A percentile compares a stretch with the other conserved stretches of the same genome.
Evolutionary conservation across 2,113 vertebrate genomes (phyloP).

Genomic region (Corythoichthys haematopterus): DNA sequence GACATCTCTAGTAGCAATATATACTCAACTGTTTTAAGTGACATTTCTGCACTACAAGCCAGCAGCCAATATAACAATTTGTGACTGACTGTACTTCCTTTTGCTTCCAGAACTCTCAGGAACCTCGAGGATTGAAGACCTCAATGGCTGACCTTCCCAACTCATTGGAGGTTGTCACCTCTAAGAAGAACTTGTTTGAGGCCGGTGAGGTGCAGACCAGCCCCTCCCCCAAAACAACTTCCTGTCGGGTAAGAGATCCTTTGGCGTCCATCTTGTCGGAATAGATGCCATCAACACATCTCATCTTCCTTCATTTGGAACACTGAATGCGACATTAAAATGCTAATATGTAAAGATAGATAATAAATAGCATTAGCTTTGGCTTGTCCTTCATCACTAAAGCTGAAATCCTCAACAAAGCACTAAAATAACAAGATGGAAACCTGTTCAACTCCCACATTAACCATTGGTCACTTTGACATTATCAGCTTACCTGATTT

Average conservation of each 20-base stretch:
- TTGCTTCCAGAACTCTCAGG: slow-evolving; percentile 71
- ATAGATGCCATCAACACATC: background rate
- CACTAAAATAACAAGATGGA: too few species aligned
- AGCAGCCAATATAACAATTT: background rate
- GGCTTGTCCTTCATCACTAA: background rate
- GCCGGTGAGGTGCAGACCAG: slow-evolving; percentile 79
- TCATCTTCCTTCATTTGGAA: background rate
- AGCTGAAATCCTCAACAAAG: too few species aligned
- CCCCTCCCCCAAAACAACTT: slow-evolving; percentile 43
- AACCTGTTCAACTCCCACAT: too few species aligned
- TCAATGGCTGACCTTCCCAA: slow-evolving; percentile 74
- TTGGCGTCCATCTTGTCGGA: background rate
- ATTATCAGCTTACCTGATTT: background rate
- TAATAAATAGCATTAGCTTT: too few species aligned
- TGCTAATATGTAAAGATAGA: background rate
- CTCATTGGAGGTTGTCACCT: slow-evolving; percentile 76
- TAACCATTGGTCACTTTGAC: background rate
- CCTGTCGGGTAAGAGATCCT: slow-evolving; percentile 74
- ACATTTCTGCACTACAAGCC: background rate
- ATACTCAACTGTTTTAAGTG: too few species aligned
- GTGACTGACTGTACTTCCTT: background rate
- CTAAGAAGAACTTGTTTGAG: slow-evolving; percentile 87
- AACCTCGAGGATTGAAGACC: slow-evolving; percentile 65
- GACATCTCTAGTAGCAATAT: too few species aligned
- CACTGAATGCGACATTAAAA: background rate